Evolutionary conservation across 2,113 vertebrate genomes (phyloP), one percentile per base, ranked within the genome.

Genomic region (Colossoma macropomum): DNA sequence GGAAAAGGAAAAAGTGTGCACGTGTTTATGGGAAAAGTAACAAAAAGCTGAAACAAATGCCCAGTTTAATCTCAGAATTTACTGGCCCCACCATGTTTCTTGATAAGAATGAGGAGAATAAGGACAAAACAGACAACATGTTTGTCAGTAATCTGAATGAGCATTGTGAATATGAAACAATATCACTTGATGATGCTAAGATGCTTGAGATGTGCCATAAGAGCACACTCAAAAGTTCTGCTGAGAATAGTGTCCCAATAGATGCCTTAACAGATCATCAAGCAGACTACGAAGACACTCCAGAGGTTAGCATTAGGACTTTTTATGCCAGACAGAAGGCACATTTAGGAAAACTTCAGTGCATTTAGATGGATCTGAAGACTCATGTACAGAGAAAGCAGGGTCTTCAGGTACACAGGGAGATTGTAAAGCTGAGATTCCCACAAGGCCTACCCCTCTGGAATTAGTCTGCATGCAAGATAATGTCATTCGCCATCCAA

Each of bases 1-100:
- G 94, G n/a, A 93, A 94, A 73, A 93, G 92, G 34, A 96, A 96
- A 83, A 98, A 96, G 90, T 97, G 95, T 88, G 94, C 92, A 0
- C 92, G 96, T 4, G 98, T 98, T 34, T 98, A 98, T 0, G 95
- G 96, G 83, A 98, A 98, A 87, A 95, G 93, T 82, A 93, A 93
- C 85, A 95, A 96, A 92, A 96, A 91, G 83, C 93, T 90, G 78
- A 95, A 93, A 76, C 88, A 93, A 23, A 88, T 79, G 0, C 69
- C 90, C 0, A 4, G 86, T 83, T 75, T 89, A 41, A 56, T 80
- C 66, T 84, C 87, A 75, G 90, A 88, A 17, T 88, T 63, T 79
- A 41, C 82, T 79, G 48, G 87, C 9, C 25, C 89, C 77, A 87
- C 89, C 56, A 83, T 82, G 5, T 88, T 89, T n/a, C 21, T 84